phyloP scores from a whole-genome alignment of 2,113 vertebrate species.

The Carlito syrichta region DNA sequence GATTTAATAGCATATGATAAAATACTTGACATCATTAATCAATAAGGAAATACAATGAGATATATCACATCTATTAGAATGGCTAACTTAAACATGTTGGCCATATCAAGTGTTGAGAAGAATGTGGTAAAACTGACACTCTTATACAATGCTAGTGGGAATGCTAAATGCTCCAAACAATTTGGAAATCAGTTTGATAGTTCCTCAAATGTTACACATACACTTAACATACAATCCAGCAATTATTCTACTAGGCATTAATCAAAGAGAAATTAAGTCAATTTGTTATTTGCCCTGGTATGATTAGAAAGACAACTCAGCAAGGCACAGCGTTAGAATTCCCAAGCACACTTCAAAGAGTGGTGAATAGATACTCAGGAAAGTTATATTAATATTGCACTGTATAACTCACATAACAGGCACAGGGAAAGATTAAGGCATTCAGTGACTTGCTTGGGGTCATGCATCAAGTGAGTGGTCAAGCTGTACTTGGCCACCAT shows the following conservation, averaged over 20 bases:
- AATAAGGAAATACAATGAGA: neutral
- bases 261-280: neutral
- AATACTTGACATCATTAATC: neutral
- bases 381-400: neutral
- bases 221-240: neutral
- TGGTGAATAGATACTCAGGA: neutral
- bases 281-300: neutral
- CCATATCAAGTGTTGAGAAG: neutral
- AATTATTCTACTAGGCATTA: neutral
- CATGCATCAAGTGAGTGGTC: neutral
- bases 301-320: neutral
- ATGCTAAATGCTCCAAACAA: neutral
- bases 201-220: neutral
- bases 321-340: neutral
- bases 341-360: neutral
- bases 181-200: neutral
- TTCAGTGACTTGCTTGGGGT: neutral
- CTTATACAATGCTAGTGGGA: neutral
- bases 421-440: neutral
- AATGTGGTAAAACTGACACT: neutral
- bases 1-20: neutral
- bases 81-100: neutral
- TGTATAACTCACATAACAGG: neutral
- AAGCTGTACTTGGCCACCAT: neutral
- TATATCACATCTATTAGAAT: neutral